Percentiles rank a stretch among this genome's conserved stretches.
phyloP scores from a whole-genome alignment of 1,140 invertebrate genomes.

The Ericerus pela region DNA sequence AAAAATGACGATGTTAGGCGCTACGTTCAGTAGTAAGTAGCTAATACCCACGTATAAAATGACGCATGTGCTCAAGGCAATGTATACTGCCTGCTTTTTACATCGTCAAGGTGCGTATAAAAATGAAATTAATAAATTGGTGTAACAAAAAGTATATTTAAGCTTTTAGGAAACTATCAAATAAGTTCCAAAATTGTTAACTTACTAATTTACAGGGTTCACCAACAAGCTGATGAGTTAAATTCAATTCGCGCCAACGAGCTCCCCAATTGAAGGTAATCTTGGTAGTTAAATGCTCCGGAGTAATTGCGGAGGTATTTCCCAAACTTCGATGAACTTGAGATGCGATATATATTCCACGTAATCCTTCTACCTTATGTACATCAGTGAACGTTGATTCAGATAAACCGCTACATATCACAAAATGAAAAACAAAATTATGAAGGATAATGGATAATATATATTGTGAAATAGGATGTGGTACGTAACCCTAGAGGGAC shows the following conservation, averaged over 20 bases:
- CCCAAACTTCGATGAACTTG: constrained; percentile 30
- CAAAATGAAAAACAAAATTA: not conserved
- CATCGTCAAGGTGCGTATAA: no score
- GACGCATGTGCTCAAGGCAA: no score
- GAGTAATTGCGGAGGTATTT: constrained; percentile 36
- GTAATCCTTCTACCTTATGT: constrained; percentile 69
- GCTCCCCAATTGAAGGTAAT: constrained; percentile 78
- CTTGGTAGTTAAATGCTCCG: constrained; percentile 58
- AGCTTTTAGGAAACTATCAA: no score
- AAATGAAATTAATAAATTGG: no score
- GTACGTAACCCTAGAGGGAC: not conserved
- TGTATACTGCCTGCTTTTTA: no score
- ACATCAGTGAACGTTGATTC: constrained; percentile 76
- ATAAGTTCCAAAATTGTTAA: no score
- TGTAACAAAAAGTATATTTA: no score
- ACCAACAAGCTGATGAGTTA: not conserved
- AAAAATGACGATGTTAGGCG: no score
- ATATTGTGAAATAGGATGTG: not conserved
- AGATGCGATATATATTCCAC: constrained; percentile 79
- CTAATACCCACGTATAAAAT: no score
- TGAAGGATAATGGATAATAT: not conserved
- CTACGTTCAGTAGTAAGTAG: no score
- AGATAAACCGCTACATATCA: constrained; percentile 46
- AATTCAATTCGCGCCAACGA: constrained; percentile 55
- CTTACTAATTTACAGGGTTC: not conserved